Percentiles rank a stretch among this genome's conserved stretches.
These are phyloP conservation scores for Theonella swinhoei DNA, from an alignment of 37 sponge, comb jelly and placozoan species.

Conservation along the genomic window DNA sequence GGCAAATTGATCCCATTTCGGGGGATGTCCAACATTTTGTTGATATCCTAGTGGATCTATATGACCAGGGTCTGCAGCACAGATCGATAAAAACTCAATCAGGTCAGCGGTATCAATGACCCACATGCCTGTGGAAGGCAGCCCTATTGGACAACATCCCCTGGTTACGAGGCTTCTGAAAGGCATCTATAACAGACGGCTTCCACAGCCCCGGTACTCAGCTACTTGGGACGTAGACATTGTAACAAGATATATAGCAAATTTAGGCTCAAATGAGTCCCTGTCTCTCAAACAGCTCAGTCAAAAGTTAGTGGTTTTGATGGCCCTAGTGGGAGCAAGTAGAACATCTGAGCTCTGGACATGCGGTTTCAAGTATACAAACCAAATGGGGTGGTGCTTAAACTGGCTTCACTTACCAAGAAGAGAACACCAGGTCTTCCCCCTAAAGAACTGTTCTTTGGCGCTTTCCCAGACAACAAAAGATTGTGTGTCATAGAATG, in stretches of 20 bases:
- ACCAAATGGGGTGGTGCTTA: slow-evolving; percentile 44
- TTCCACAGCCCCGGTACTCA: slow-evolving; percentile 36
- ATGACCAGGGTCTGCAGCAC: slow-evolving; percentile 40
- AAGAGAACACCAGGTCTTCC: slow-evolving; percentile 1
- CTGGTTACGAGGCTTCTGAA: slow-evolving; percentile 27
- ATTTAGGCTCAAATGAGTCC: not conserved
- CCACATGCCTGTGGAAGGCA: slow-evolving; percentile 4
- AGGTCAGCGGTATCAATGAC: slow-evolving; percentile 37
- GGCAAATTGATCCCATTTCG: slow-evolving; percentile 48
- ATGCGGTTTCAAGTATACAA: not conserved
- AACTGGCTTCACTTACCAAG: slow-evolving; percentile 31
- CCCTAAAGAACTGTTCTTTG: slow-evolving; percentile 11
- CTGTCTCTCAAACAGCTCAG: slow-evolving; percentile 26
- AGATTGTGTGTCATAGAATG: slow-evolving; percentile 15
- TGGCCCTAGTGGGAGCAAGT: slow-evolving; percentile 26
- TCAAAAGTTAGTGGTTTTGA: slow-evolving; percentile 27
- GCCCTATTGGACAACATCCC: slow-evolving; percentile 42
- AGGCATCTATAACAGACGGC: slow-evolving; percentile 27
- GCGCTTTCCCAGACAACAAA: not conserved
- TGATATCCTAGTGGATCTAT: slow-evolving; percentile 30
- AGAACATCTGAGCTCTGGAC: slow-evolving; percentile 34
- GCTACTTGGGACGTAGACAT: slow-evolving; percentile 52
- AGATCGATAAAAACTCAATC: slow-evolving; percentile 12
- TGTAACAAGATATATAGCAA: not conserved
- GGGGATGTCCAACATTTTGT: slow-evolving; percentile 11